Base-by-base conservation (phyloP, 53 echinoderm and acorn worm genomes). In the Henricia sp. region DNA sequence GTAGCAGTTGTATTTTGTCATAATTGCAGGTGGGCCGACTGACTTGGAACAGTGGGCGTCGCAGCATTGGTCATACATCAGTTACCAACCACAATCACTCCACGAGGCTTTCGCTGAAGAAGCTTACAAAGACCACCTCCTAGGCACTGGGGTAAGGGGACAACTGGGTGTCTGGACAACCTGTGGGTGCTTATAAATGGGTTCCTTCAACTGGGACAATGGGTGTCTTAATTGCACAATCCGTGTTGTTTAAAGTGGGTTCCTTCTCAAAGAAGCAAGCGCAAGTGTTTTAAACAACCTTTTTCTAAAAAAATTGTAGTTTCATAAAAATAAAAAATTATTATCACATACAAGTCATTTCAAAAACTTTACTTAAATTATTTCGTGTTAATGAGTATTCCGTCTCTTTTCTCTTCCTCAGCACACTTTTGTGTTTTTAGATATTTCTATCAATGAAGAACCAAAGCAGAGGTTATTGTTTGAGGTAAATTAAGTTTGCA, bases 341-440 rank as follows among this genome's bases (percentile, higher is more conserved):
- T n/a, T n/a, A n/a, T n/a, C n/a, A n/a, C n/a, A n/a, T n/a, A n/a
- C n/a, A n/a, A n/a, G n/a, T n/a, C n/a, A n/a, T n/a, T n/a, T n/a
- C n/a, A n/a, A n/a, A n/a, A n/a, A n/a, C n/a, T n/a, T n/a, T n/a
- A n/a, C n/a, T n/a, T n/a, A n/a, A n/a, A n/a, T n/a, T n/a, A n/a
- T n/a, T n/a, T n/a, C n/a, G n/a, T n/a, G n/a, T 36, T 6, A 50
- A 72, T 9, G 14, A 34, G 26, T 55, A 9, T 41, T 64, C 27
- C 24, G 33, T 62, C 23, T 12, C 2, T 34, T 68, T 83, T 83
- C 85, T 46, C 59, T n/a, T 48, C 40, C 71, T n/a, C 87, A 95
- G 95, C 90, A 95, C 71, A 88, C 87, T 16, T 91, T 89, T 78
- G 91, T 93, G 26, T 95, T 72, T 52, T 73, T 95, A 53, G 93